Percentiles rank a stretch among this genome's conserved stretches.
phyloP scores from a whole-genome alignment of 2,888 invertebrate species.

The Augochlorella aurata region DNA sequence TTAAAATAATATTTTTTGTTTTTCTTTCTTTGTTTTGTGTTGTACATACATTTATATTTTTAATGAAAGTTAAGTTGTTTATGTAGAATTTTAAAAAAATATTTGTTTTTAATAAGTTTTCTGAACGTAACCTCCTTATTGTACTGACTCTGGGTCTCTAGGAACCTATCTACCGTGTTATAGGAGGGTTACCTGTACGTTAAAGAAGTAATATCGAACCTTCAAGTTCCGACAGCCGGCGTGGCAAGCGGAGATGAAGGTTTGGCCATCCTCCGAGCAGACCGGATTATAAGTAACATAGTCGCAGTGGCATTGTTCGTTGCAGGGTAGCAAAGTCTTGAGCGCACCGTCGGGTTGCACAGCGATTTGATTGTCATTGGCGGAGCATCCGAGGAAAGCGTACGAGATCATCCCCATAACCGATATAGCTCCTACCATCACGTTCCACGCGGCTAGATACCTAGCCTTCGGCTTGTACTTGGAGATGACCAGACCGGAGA shows the following conservation, averaged over 20 bases:
- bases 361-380: constrained; percentile 83
- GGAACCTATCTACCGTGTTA: no score
- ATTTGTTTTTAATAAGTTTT: no score
- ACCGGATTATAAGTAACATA: constrained; percentile 89
- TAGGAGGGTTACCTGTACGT: no score
- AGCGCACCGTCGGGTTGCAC: constrained; percentile 81
- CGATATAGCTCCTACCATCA: constrained; percentile 85
- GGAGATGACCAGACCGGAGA: constrained; percentile 87
- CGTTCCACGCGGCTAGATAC: constrained; percentile 88
- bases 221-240: constrained; percentile 86
- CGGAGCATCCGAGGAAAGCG: constrained; percentile 86
- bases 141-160: no score
- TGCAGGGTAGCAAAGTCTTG: constrained; percentile 84
- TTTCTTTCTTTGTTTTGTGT: no score
- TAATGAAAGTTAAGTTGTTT: no score
- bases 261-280: constrained; percentile 86
- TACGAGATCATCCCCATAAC: constrained; percentile 86
- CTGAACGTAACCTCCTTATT: no score
- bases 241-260: constrained; percentile 91
- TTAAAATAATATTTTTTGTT: no score
- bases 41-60: no score
- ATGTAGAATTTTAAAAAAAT: no score
- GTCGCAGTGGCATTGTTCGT: constrained; percentile 87
- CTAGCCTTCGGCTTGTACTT: constrained; percentile 87
- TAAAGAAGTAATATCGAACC: constrained; percentile 65